A percentile compares a stretch with the other conserved stretches of the same genome.
Evolutionary conservation across 1,140 invertebrate genomes (phyloP).

Genomic region (Cryptotermes secundus): DNA sequence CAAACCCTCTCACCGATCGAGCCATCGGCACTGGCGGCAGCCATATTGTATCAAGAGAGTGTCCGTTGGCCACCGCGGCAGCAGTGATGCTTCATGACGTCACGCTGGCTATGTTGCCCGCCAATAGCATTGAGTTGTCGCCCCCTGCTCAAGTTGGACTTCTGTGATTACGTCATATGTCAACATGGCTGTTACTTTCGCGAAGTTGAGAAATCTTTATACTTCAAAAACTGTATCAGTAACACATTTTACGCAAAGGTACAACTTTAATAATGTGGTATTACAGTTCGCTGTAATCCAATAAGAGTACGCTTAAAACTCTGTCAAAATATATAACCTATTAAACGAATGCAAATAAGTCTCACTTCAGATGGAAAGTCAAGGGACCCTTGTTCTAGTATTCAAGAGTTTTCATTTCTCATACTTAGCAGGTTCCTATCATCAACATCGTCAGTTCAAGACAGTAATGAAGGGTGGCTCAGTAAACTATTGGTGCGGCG

Average conservation of each 20-base stretch:
- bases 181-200: slow-evolving; percentile 23
- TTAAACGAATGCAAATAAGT: neutral
- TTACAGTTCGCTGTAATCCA: neutral
- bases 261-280: neutral
- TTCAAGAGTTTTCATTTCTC: neutral
- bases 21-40: too few species aligned
- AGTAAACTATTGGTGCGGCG: slow-evolving; percentile 85
- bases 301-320: neutral
- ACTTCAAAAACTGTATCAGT: neutral
- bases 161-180: neutral
- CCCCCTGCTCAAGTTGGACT: neutral
- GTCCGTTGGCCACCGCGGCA: too few species aligned
- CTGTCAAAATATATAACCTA: neutral
- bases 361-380: neutral
- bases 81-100: too few species aligned
- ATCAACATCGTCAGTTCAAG: slow-evolving; percentile 51
- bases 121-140: neutral
- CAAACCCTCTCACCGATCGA: too few species aligned
- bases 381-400: neutral
- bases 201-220: neutral
- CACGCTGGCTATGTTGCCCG: too few species aligned
- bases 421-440: slow-evolving; percentile 36
- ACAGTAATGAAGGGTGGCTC: slow-evolving; percentile 78
- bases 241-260: slow-evolving; percentile 1
- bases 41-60: too few species aligned